Evolutionary conservation across 2,113 vertebrate species (phyloP).

Genomic region (Turnix velox): DNA sequence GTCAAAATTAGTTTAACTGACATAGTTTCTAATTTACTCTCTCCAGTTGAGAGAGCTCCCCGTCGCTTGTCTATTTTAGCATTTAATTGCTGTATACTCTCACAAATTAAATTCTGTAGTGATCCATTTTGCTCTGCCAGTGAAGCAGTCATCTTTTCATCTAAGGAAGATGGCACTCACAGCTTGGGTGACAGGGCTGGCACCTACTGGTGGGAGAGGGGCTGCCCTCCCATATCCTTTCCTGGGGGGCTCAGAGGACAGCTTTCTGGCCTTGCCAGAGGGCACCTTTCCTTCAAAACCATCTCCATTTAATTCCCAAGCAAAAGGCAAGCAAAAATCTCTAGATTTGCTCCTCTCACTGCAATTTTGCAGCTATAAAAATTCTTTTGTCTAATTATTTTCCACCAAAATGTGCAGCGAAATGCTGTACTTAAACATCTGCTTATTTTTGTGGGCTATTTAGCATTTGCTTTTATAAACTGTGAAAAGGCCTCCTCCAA

Average conservation of each 20-base stretch:
- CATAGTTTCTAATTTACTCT: conserved; percentile 79
- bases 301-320: background rate
- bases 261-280: background rate
- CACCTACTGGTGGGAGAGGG: background rate
- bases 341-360: background rate
- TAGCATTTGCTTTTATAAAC: background rate
- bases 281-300: background rate
- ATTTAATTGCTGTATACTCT: conserved; percentile 79
- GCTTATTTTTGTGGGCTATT: background rate
- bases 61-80: conserved; percentile 76
- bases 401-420: background rate
- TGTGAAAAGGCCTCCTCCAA: background rate
- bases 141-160: conserved; percentile 72
- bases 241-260: background rate
- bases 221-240: background rate
- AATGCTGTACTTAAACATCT: background rate
- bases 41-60: conserved; percentile 75
- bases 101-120: conserved; percentile 78
- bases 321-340: background rate
- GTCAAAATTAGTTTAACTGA: conserved; percentile 79
- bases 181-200: background rate
- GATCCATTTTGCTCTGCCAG: conserved; percentile 75
- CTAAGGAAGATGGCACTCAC: conserved; percentile 15
- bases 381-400: background rate
- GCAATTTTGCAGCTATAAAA: background rate